These are phyloP conservation scores for Silurus asotus DNA, from an alignment of 2,113 vertebrate genomes.

Conservation along the genomic window DNA sequence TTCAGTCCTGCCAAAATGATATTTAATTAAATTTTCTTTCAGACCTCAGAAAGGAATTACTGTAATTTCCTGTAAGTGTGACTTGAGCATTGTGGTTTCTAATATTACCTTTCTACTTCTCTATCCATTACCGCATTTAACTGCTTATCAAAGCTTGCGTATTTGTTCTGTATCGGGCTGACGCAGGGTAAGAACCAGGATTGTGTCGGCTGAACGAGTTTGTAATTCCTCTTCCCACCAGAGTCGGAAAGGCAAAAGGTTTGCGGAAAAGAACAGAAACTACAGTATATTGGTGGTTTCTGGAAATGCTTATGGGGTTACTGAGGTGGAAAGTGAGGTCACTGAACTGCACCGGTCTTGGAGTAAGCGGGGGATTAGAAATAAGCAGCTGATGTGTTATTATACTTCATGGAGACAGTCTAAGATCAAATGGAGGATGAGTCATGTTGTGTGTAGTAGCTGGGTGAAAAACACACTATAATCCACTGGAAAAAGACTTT, in stretches of 20 bases:
- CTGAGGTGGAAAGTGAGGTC: slow-evolving; percentile 23
- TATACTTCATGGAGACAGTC: not conserved
- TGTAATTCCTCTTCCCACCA: slow-evolving; percentile 7
- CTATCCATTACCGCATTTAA: not conserved
- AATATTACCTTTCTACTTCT: not conserved
- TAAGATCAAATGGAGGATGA: slow-evolving; percentile 29
- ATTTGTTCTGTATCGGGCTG: not conserved
- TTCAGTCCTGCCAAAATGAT: slow-evolving; percentile 7
- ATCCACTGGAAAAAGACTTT: not conserved
- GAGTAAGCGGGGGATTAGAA: slow-evolving; percentile 15
- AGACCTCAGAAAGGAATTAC: slow-evolving; percentile 16
- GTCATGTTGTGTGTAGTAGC: not conserved
- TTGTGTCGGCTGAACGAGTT: not conserved
- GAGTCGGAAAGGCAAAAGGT: not conserved
- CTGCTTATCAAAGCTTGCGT: not conserved
- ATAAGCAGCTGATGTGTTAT: slow-evolving; percentile 25
- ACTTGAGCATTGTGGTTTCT: not conserved
- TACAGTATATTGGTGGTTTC: slow-evolving; percentile 20
- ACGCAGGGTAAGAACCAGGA: not conserved
- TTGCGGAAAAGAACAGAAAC: slow-evolving; percentile 1
- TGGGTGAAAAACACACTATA: not conserved
- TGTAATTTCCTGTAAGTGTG: slow-evolving; percentile 9
- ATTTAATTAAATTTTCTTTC: slow-evolving; percentile 1
- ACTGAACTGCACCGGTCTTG: not conserved
- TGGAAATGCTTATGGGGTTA: slow-evolving; percentile 30